Conservation (phyloP, 2,888 invertebrate species). For the Mythimna pallens region DNA sequence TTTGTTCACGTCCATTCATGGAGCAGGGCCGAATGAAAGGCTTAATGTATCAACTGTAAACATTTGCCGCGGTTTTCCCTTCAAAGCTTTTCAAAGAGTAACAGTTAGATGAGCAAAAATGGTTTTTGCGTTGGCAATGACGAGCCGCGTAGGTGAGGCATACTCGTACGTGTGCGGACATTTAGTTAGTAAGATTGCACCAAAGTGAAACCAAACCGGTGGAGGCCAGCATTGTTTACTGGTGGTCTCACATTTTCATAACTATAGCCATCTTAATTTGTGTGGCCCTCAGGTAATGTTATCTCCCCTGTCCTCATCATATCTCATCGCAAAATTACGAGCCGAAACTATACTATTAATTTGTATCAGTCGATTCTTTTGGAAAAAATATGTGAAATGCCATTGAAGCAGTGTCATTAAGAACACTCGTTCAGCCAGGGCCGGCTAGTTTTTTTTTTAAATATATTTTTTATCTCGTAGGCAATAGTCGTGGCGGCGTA, state of each 20-base stretch:
- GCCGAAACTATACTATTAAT: conserved; percentile 18
- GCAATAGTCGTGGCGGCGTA: conserved; percentile 69
- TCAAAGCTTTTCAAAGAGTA: conserved; percentile 25
- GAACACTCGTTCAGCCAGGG: conserved; percentile 35
- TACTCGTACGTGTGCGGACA: conserved; percentile 9
- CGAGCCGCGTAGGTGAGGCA: not conserved
- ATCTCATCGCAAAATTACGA: conserved; percentile 24
- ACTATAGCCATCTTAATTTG: conserved; percentile 8
- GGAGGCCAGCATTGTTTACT: conserved; percentile 10
- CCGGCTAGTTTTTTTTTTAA: conserved; percentile 55
- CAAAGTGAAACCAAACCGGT: conserved; percentile 2
- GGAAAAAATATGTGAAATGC: conserved; percentile 56
- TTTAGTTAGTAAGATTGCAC: conserved; percentile 1
- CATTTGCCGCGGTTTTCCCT: conserved; percentile 31
- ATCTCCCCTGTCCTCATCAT: conserved; percentile 2
- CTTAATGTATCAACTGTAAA: conserved; percentile 19
- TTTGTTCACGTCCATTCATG: conserved; percentile 46
- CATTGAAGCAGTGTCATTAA: conserved; percentile 49
- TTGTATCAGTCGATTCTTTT: conserved; percentile 34
- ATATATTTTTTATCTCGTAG: conserved; percentile 71
- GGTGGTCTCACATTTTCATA: conserved; percentile 36
- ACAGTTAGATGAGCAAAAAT: conserved; percentile 39
- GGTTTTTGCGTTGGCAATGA: conserved; percentile 21
- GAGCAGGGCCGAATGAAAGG: conserved; percentile 26
- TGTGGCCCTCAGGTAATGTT: not conserved